phyloP scores from a whole-genome alignment of 2,113 vertebrate species.

The Tapirus terrestris region DNA sequence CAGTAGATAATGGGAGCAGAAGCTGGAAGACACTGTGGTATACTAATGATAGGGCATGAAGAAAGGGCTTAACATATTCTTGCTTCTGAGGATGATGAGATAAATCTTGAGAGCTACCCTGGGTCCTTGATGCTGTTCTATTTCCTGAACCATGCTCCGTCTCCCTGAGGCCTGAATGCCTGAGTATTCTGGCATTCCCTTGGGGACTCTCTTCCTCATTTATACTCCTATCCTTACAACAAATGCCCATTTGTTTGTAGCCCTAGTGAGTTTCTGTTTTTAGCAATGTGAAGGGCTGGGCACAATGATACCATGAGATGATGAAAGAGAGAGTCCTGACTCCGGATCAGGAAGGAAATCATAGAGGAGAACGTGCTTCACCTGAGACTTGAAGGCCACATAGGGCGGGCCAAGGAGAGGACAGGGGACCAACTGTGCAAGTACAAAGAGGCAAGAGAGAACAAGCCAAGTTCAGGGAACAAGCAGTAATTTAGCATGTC shows the following conservation, averaged over 20 bases:
- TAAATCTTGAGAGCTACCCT: neutral
- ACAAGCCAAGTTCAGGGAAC: neutral
- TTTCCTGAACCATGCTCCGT: neutral
- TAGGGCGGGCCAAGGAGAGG: fast-evolving
- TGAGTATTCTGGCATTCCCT: neutral
- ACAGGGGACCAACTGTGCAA: neutral
- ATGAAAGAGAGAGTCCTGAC: neutral
- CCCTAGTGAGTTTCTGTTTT: neutral
- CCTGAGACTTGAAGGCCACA: neutral
- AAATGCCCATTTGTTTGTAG: neutral
- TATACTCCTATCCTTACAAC: neutral
- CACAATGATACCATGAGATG: neutral
- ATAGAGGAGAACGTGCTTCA: neutral
- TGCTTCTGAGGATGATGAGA: neutral
- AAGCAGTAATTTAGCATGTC: neutral
- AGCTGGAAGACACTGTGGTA: neutral
- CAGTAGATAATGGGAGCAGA: neutral
- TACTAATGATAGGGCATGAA: neutral
- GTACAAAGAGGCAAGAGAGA: neutral
- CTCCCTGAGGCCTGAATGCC: neutral
- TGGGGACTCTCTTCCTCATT: neutral
- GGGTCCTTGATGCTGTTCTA: neutral
- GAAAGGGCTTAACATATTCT: neutral
- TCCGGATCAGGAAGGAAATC: neutral
- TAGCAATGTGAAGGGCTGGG: neutral